Evolutionary conservation across 1,140 invertebrate species (phyloP), one percentile per base, ranked within the genome.

Genomic region (Drosophila virilis): DNA sequence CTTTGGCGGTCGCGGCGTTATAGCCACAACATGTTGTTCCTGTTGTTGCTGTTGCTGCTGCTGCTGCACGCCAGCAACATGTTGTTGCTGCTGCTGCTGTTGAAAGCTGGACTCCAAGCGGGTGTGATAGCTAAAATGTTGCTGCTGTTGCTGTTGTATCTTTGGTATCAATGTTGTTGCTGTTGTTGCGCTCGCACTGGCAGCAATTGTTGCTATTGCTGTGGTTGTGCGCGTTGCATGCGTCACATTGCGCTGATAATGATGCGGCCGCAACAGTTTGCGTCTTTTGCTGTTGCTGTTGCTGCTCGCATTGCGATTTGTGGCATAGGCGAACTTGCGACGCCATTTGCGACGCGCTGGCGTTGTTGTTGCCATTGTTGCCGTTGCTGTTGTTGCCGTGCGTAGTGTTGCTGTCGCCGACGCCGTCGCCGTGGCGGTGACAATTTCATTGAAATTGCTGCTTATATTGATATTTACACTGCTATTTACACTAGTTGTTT

Each of bases 381-480:
- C 45, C 43, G 66, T 42, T 59, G 77, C 40, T 33, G 50, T 37
- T 62, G 67, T 54, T 66, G 57, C 43, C 33, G 64, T 90, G 54
- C 57, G 81, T 28, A 51, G 65, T 50, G 60, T 51, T 38, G 57
- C 52, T 50, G 68, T 55, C 62, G 66, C 65, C 9, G 57, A 66
- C 22, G 82, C 66, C 45, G 69, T 74, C 13, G 88, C 82, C 42
- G 75, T 76, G 42, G 82, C 83, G 28, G 69, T 91, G 65, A 91
- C 81, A 81, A 90, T 91, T 90, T 91, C 90, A 82, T 90, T 90
- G 86, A 90, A 85, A 78, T 82, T 81, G 38, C 70, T 89, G 86
- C 76, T 89, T 78, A 85, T 68, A 78, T 85, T 90, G 78, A 90
- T 90, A 90, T 90, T 90, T 85, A 90, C 85, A 91, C 90, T 91